These are phyloP conservation scores for Furcula furcula DNA, from an alignment of 2,888 invertebrate species.

Conservation along the genomic window DNA sequence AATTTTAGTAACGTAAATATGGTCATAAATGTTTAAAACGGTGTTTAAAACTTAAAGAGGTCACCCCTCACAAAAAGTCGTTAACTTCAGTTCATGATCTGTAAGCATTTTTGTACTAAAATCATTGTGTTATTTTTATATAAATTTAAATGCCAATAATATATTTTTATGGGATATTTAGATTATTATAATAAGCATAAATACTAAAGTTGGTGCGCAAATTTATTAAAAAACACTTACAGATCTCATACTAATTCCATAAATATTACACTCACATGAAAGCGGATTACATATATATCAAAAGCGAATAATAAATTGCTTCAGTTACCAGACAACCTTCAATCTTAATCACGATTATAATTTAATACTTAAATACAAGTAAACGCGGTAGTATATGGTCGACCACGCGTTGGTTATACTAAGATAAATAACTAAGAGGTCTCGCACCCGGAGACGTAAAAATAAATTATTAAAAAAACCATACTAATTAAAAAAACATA, in stretches of 20 bases:
- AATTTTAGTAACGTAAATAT: no score
- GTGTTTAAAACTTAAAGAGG: conserved; percentile 17
- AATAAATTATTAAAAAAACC: no score
- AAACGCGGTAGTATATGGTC: conserved; percentile 32
- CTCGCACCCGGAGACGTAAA: no score
- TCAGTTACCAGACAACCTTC: conserved; percentile 60
- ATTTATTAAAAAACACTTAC: conserved; percentile 47
- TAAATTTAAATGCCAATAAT: neutral
- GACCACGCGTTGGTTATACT: conserved; percentile 46
- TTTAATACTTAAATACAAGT: conserved; percentile 11
- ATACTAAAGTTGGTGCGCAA: conserved; percentile 7
- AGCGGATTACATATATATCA: conserved; percentile 63
- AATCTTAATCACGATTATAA: conserved; percentile 24
- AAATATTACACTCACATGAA: conserved; percentile 64
- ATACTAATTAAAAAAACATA: no score
- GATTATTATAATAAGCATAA: no score
- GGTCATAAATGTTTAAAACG: no score
- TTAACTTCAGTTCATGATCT: conserved; percentile 34
- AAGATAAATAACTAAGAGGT: no score
- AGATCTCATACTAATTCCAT: conserved; percentile 43
- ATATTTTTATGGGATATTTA: no score
- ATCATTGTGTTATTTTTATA: neutral
- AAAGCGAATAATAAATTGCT: conserved; percentile 68
- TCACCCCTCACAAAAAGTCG: conserved; percentile 51
- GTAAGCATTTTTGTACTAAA: conserved; percentile 37